Evolutionary conservation across 2,113 vertebrate species (phyloP).

Genomic region (Leucopsar rothschildi): DNA sequence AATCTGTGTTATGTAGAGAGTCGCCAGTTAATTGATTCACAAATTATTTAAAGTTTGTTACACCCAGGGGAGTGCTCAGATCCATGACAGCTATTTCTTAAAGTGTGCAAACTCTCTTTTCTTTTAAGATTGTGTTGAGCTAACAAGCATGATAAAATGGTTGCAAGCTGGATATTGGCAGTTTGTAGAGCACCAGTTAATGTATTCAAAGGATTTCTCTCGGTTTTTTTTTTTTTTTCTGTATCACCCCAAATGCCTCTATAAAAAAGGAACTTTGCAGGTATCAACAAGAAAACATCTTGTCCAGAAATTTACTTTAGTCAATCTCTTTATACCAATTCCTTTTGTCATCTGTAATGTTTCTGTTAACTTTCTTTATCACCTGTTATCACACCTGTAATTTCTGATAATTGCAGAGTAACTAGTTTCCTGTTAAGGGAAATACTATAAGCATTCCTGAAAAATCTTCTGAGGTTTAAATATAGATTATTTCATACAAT

Average conservation of each 20-base stretch:
- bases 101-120: constrained; percentile 80
- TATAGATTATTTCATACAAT: neutral
- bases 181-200: neutral
- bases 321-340: neutral
- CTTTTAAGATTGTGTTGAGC: constrained; percentile 73
- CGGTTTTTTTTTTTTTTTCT: neutral
- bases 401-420: constrained; percentile 14
- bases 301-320: neutral
- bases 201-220: neutral
- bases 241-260: neutral
- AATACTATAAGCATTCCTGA: neutral
- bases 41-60: constrained; percentile 98
- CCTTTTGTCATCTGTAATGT: neutral
- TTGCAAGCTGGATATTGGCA: neutral
- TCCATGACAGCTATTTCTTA: constrained; percentile 82
- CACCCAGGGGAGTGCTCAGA: constrained; percentile 84
- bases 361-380: neutral
- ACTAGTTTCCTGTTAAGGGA: neutral
- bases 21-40: constrained; percentile 96
- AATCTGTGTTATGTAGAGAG: constrained; percentile 90
- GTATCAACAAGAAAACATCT: neutral
- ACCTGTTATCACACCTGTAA: neutral
- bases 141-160: constrained; percentile 73
- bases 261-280: neutral
- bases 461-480: neutral